A percentile compares a stretch with the other conserved stretches of the same genome.
phyloP scores from a whole-genome alignment of 1,140 invertebrate species.

The Platorchestia sp. region DNA sequence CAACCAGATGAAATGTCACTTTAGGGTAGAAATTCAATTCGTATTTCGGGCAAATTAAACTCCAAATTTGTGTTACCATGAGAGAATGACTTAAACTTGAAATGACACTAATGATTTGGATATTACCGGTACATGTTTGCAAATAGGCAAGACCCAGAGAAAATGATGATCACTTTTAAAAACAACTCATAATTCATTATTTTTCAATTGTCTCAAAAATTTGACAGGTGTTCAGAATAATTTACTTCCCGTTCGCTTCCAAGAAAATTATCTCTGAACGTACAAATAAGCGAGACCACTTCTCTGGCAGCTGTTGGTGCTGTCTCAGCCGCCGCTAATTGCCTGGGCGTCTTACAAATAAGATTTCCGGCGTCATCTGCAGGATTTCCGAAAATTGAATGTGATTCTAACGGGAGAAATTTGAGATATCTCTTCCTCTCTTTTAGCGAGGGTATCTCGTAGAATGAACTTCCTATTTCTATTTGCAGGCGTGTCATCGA shows the following conservation, averaged over 20 bases:
- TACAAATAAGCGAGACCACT: not conserved
- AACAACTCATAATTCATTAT: not conserved
- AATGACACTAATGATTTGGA: no score
- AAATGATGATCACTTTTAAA: not conserved
- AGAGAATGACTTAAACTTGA: no score
- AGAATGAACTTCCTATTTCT: conserved; percentile 37
- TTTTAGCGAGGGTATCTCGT: not conserved
- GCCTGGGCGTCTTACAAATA: not conserved
- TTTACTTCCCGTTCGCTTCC: not conserved
- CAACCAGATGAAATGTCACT: no score
- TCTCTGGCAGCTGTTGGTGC: not conserved
- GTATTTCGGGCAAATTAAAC: no score
- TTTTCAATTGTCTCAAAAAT: not conserved
- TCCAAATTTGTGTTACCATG: no score
- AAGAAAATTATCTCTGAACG: not conserved
- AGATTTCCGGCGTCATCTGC: not conserved
- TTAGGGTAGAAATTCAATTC: no score
- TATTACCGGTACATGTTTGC: no score
- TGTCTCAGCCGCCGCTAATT: not conserved
- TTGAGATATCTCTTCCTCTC: not conserved
- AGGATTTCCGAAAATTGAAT: not conserved
- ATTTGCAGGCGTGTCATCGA: conserved; percentile 11
- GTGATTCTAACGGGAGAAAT: not conserved
- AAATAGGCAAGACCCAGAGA: no score
- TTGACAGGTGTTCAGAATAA: not conserved